These are phyloP conservation scores for Spicauda simplicius DNA, from an alignment of 2,888 invertebrate species.

Conservation along the genomic window DNA sequence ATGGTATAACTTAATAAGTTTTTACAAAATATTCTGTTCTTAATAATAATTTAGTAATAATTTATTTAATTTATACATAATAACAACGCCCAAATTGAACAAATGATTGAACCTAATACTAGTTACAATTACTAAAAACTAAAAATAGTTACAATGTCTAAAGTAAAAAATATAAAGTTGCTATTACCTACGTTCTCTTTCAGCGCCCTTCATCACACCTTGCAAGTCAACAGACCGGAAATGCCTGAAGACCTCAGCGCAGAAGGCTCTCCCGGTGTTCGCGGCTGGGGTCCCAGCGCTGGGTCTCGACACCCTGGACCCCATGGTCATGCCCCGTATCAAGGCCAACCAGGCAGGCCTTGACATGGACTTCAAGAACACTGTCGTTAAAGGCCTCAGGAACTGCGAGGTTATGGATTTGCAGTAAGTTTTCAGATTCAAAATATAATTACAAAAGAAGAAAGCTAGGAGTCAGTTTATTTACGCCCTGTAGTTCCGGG, in stretches of 20 bases:
- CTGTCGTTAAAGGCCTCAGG: slow-evolving; percentile 62
- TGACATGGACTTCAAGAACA: slow-evolving; percentile 67
- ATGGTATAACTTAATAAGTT: too few species aligned
- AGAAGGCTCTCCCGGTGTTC: slow-evolving; percentile 58
- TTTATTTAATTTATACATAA: too few species aligned
- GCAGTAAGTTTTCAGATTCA: slow-evolving; percentile 55
- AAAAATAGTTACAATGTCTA: too few species aligned
- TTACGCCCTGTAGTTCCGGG: too few species aligned
- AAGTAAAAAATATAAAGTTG: too few species aligned
- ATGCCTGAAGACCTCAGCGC: slow-evolving; percentile 62
- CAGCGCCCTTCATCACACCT: slow-evolving; percentile 65
- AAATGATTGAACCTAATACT: too few species aligned
- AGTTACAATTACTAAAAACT: too few species aligned
- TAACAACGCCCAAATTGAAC: too few species aligned
- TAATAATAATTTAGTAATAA: too few species aligned
- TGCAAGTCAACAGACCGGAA: slow-evolving; percentile 56
- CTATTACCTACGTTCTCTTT: slow-evolving; percentile 16
- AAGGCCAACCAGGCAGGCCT: slow-evolving; percentile 64
- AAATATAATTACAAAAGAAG: too few species aligned
- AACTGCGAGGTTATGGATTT: slow-evolving; percentile 60
- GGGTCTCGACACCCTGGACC: slow-evolving; percentile 63
- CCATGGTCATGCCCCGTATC: slow-evolving; percentile 61
- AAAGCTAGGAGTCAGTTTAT: too few species aligned
- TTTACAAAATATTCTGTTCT: too few species aligned
- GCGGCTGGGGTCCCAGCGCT: slow-evolving; percentile 64